These are phyloP conservation scores for Brenthis hecate DNA, from an alignment of 2,888 invertebrate genomes.

Conservation along the genomic window DNA sequence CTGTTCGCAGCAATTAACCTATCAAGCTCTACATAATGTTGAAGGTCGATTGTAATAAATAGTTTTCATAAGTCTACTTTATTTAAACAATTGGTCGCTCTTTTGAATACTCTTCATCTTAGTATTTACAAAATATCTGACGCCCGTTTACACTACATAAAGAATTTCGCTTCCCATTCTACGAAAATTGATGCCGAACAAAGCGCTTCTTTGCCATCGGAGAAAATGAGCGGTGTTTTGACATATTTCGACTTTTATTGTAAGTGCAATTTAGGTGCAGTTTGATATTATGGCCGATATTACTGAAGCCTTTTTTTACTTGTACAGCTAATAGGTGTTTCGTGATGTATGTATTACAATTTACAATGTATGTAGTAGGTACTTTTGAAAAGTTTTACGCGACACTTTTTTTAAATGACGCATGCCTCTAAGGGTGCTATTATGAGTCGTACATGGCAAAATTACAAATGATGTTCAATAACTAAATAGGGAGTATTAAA, in stretches of 20 bases:
- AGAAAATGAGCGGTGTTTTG: constrained; percentile 57
- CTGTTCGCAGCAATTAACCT: constrained; percentile 78
- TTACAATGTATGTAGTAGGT: constrained; percentile 11
- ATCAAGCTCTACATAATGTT: constrained; percentile 72
- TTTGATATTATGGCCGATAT: constrained; percentile 52
- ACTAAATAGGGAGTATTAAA: constrained; percentile 8
- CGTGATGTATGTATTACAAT: constrained; percentile 24
- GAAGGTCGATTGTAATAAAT: constrained; percentile 71
- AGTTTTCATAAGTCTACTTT: constrained; percentile 45
- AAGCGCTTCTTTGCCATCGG: constrained; percentile 50
- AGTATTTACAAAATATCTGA: constrained; percentile 1
- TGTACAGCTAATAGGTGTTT: constrained; percentile 21
- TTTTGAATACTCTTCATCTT: constrained; percentile 5
- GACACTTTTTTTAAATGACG: constrained; percentile 10
- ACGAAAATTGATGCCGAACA: constrained; percentile 59
- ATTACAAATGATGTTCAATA: constrained; percentile 19
- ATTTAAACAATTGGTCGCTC: constrained; percentile 22
- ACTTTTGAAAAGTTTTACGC: constrained; percentile 18
- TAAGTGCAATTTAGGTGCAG: constrained; percentile 54
- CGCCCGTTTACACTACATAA: constrained; percentile 40
- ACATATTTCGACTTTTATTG: constrained; percentile 62
- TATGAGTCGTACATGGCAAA: constrained; percentile 4
- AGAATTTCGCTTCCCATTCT: constrained; percentile 49
- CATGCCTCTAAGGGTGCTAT: neutral
- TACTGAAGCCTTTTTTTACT: constrained; percentile 43